A percentile compares a stretch with the other conserved stretches of the same genome.
phyloP scores from a whole-genome alignment of 37 sponge, comb jelly and placozoan genomes.

The Amphimedon queenslandica region DNA sequence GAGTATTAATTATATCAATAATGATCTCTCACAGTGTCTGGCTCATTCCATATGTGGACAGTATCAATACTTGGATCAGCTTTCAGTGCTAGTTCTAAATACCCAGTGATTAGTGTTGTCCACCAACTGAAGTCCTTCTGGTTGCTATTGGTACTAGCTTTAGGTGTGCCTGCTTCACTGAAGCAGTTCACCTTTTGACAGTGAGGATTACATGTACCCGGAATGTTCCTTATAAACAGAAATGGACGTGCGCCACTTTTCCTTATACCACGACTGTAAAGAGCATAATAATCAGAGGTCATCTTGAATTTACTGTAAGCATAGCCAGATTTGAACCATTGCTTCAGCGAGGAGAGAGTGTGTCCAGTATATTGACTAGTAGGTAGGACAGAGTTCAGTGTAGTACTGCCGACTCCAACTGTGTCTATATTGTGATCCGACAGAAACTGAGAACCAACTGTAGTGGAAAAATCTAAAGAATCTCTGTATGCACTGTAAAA shows the following conservation, averaged over 20 bases:
- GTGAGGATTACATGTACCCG: neutral
- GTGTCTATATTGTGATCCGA: slow-evolving; percentile 11
- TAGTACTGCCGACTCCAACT: neutral
- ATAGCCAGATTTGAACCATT: slow-evolving; percentile 5
- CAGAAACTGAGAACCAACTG: neutral
- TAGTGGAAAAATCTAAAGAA: neutral
- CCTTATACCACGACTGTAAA: neutral
- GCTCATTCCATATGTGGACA: slow-evolving; percentile 46
- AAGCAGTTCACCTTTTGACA: slow-evolving; percentile 8
- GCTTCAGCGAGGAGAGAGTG: slow-evolving; percentile 4
- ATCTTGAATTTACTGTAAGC: slow-evolving; percentile 3
- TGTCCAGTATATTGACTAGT: neutral
- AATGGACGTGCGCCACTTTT: slow-evolving; percentile 10
- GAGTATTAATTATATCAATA: neutral
- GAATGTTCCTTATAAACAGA: slow-evolving; percentile 4
- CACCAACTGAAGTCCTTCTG: slow-evolving; percentile 22
- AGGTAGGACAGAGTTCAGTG: slow-evolving; percentile 6
- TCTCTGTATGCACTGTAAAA: neutral
- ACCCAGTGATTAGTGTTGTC: slow-evolving; percentile 11
- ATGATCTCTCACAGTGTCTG: slow-evolving; percentile 16
- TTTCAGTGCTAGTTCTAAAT: neutral
- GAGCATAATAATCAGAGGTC: neutral
- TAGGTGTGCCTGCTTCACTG: slow-evolving; percentile 1
- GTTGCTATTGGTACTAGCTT: neutral
- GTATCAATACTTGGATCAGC: slow-evolving; percentile 1